phyloP scores from a whole-genome alignment of 1,140 invertebrate genomes.

The Stenopsyche tienmushanensis region DNA sequence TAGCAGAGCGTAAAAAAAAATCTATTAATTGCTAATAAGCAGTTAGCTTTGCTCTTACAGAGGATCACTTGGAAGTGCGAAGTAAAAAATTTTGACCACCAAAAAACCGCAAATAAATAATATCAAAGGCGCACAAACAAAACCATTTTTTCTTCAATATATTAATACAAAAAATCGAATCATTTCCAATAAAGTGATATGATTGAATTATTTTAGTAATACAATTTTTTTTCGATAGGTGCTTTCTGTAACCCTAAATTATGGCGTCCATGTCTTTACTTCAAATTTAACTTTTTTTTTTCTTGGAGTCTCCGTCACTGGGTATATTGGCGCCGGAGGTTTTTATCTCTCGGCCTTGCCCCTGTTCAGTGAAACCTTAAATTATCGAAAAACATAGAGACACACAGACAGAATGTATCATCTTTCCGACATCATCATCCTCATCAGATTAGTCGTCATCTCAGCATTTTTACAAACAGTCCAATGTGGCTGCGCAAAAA shows the following conservation, averaged over 20 bases:
- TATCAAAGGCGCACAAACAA: neutral
- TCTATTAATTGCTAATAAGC: conserved; percentile 40
- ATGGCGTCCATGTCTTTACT: no score
- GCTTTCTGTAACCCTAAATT: no score
- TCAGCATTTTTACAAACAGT: no score
- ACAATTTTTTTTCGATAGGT: no score
- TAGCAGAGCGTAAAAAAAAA: conserved; percentile 13
- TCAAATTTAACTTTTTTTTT: no score
- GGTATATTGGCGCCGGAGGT: conserved; percentile 14
- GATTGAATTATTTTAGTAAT: no score
- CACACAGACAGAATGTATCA: conserved; percentile 25
- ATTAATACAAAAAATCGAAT: neutral
- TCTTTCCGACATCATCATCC: conserved; percentile 12
- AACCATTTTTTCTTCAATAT: no score
- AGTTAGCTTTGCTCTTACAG: conserved; percentile 22
- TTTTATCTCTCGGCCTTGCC: conserved; percentile 25
- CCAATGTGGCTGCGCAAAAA: no score
- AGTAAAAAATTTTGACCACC: conserved; percentile 1
- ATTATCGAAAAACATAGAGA: conserved; percentile 23
- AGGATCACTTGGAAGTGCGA: conserved; percentile 11
- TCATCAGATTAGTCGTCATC: conserved; percentile 21
- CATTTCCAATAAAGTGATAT: neutral
- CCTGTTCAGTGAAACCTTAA: conserved; percentile 24
- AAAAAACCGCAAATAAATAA: conserved; percentile 12
- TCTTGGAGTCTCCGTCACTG: no score